A percentile compares a stretch with the other conserved stretches of the same genome.
Evolutionary conservation across 2,888 invertebrate genomes (phyloP).

Genomic region (Zelleria hepariella): DNA sequence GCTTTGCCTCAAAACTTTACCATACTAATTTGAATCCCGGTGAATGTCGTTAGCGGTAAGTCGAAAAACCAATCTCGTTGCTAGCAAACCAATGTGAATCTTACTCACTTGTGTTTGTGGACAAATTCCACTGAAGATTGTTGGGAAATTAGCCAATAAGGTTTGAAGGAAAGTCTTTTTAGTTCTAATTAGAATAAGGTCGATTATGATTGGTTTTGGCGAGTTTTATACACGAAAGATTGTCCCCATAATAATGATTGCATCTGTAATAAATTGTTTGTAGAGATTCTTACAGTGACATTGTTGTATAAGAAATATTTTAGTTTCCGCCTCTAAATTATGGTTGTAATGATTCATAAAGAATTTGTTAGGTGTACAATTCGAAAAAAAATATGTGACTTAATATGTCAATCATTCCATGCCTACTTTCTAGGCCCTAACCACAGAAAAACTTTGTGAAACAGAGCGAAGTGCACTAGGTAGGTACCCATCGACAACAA

Average conservation of each 20-base stretch:
- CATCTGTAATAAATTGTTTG: background rate
- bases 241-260: background rate
- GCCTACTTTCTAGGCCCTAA: too few relatives aligned
- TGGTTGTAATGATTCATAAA: background rate
- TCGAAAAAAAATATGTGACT: too few relatives aligned
- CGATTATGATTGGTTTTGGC: slow-evolving; percentile 4
- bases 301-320: background rate
- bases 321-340: background rate
- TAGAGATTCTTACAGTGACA: background rate
- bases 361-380: background rate
- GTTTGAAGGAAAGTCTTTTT: background rate
- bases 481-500: too few relatives aligned
- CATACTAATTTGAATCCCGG: slow-evolving; percentile 23
- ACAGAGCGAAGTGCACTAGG: too few relatives aligned
- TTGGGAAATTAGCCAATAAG: background rate
- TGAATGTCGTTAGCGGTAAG: slow-evolving; percentile 16
- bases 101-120: background rate
- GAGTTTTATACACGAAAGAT: slow-evolving; percentile 1
- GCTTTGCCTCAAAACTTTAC: slow-evolving; percentile 24
- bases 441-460: too few relatives aligned
- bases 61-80: slow-evolving; percentile 4
- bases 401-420: too few relatives aligned
- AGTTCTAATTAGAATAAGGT: background rate
- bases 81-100: background rate
- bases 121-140: background rate